Percentiles rank a stretch among this genome's conserved stretches.
These are phyloP conservation scores for Gryllus longicercus DNA, from an alignment of 2,888 invertebrate species.

Conservation along the genomic window DNA sequence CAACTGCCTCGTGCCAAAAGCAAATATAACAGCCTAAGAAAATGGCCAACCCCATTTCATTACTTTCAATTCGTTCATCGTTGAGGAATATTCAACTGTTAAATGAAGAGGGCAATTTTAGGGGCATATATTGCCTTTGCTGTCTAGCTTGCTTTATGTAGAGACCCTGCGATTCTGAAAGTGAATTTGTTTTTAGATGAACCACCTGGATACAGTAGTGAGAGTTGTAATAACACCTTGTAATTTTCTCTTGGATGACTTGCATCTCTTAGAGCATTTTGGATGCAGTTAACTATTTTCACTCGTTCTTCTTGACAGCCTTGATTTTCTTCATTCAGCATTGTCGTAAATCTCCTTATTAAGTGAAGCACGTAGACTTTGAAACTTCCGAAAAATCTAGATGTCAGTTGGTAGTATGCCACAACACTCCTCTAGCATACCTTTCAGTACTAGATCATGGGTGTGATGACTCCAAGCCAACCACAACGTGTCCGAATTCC, in stretches of 20 bases:
- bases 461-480: conserved; percentile 26
- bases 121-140: conserved; percentile 29
- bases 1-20: conserved; percentile 26
- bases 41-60: conserved; percentile 23
- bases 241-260: conserved; percentile 24
- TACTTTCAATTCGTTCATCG: conserved; percentile 3
- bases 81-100: conserved; percentile 30
- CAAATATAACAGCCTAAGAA: conserved; percentile 21
- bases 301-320: background rate
- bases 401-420: conserved; percentile 29
- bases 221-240: background rate
- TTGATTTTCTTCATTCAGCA: conserved; percentile 18
- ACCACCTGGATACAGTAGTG: conserved; percentile 26
- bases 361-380: conserved; percentile 27
- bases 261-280: background rate
- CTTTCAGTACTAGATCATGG: conserved; percentile 29
- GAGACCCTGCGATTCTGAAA: conserved; percentile 23
- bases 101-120: conserved; percentile 26
- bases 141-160: conserved; percentile 26
- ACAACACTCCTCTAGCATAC: conserved; percentile 28
- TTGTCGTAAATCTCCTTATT: conserved; percentile 25
- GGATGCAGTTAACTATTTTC: too few species aligned
- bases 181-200: conserved; percentile 24
- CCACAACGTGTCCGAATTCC: conserved; percentile 25
- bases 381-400: conserved; percentile 27